These are phyloP conservation scores for Cephalophus harveyi DNA, from an alignment of 2,113 vertebrate genomes.

Conservation along the genomic window DNA sequence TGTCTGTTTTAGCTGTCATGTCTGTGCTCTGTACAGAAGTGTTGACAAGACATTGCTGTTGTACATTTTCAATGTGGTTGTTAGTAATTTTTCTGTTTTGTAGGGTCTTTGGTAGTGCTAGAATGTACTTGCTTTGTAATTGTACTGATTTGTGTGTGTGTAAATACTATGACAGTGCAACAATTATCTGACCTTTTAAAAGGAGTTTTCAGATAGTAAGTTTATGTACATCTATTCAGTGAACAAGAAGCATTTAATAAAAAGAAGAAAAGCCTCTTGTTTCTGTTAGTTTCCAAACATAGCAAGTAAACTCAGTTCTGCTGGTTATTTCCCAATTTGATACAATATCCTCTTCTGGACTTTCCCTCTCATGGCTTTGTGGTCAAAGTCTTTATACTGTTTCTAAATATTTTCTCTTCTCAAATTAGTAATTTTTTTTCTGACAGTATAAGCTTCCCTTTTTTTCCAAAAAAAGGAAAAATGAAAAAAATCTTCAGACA, in stretches of 20 bases:
- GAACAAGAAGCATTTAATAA: conserved; percentile 3
- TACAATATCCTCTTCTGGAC: background rate
- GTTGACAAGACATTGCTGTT: conserved; percentile 90
- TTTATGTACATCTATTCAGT: conserved; percentile 59
- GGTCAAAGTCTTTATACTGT: background rate
- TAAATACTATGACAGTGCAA: conserved; percentile 45
- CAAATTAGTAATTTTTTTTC: background rate
- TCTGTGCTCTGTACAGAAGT: conserved; percentile 89
- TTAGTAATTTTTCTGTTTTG: conserved; percentile 84
- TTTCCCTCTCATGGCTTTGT: background rate
- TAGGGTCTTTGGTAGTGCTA: conserved; percentile 80
- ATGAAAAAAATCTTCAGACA: background rate
- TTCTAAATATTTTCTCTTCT: conserved; percentile 35
- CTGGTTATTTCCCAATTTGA: conserved; percentile 1
- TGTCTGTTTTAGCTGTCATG: conserved; percentile 90
- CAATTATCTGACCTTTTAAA: conserved; percentile 69
- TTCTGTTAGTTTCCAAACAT: conserved; percentile 32
- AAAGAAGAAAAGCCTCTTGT: background rate
- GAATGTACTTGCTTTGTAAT: conserved; percentile 75
- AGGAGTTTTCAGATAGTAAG: conserved; percentile 29
- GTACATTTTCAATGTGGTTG: conserved; percentile 88
- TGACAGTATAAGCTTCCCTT: background rate
- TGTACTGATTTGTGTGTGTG: conserved; percentile 42
- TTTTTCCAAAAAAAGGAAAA: background rate
- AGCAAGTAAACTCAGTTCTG: conserved; percentile 27